Evolutionary conservation across 2,888 invertebrate species (phyloP), one percentile per base, ranked within the genome.

Genomic region (Biston stratarius): DNA sequence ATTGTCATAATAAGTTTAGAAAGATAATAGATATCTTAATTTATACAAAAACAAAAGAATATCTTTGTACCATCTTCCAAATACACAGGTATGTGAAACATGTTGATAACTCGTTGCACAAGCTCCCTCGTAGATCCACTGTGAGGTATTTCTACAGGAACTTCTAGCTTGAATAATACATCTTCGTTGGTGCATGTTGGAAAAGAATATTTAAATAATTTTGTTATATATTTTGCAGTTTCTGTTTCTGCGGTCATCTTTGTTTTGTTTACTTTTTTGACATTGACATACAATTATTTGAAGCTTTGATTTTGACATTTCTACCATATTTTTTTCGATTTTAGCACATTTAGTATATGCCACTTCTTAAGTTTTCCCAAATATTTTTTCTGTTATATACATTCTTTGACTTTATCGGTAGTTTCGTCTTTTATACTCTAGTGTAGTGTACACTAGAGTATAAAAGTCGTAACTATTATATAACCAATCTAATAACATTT

Each of bases 61-160:
- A 62, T 51, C 38, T 12, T 68, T 79, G 77, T 86, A 96, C 96
- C 96, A 72, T 95, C 94, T 84, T 96, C 96, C 59, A 96, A 89
- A 80, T 95, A 96, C 68, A 95, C 95, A 0, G 97, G 97, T 58
- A 97, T 89, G 77, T 96, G 95, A 77, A 96, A 96, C 77, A 95
- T 95, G 56, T 94, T 93, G 74, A 96, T 93, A 48, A 96, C 92
- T 67, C 96, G 90, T 73, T 96, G 96, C 12, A 95, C 94, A 3
- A 96, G 91, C 85, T 97, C 97, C 59, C 94, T 86, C 1, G 95
- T 90, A 8, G 94, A 95, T 14, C 95, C 95, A 60, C 83, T 82
- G 80, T 94, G 94, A 0, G 96, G 96, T 67, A 96, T 95, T 76
- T 93, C 92, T 61, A 96, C 85, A 0, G 96, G 96, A n/a, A 96